These are phyloP conservation scores for Gorsachius goisagi DNA, from an alignment of 2,113 vertebrate species.

Conservation along the genomic window DNA sequence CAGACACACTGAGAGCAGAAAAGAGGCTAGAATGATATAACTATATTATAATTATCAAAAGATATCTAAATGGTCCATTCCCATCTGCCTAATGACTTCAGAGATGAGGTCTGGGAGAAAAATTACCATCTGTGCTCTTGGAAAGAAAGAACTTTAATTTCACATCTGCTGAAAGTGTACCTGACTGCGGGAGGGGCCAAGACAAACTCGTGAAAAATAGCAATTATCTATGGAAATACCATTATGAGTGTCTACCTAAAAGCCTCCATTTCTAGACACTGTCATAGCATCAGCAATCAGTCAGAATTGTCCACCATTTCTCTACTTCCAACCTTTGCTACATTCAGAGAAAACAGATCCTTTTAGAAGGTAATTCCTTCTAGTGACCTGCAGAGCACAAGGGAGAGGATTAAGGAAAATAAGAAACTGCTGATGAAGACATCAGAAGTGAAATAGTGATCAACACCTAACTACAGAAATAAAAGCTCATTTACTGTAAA, in stretches of 20 bases:
- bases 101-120: not conserved
- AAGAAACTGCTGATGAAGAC: not conserved
- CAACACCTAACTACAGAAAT: not conserved
- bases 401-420: not conserved
- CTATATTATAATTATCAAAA: not conserved
- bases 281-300: not conserved
- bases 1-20: not conserved
- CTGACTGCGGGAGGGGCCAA: not conserved
- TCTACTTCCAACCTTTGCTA: not conserved
- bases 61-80: not conserved
- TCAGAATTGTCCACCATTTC: not conserved
- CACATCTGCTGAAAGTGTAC: not conserved
- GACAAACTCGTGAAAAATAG: not conserved
- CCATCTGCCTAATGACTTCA: not conserved
- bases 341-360: not conserved
- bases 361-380: not conserved
- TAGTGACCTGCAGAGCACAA: not conserved
- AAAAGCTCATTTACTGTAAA: not conserved
- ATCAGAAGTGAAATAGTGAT: not conserved
- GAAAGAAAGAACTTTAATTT: not conserved
- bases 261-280: not conserved
- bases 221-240: not conserved
- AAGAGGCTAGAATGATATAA: not conserved
- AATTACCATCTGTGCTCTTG: not conserved
- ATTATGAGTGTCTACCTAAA: not conserved